Conservation (phyloP, 2,113 vertebrate genomes). For the Myiozetetes cayanensis region DNA sequence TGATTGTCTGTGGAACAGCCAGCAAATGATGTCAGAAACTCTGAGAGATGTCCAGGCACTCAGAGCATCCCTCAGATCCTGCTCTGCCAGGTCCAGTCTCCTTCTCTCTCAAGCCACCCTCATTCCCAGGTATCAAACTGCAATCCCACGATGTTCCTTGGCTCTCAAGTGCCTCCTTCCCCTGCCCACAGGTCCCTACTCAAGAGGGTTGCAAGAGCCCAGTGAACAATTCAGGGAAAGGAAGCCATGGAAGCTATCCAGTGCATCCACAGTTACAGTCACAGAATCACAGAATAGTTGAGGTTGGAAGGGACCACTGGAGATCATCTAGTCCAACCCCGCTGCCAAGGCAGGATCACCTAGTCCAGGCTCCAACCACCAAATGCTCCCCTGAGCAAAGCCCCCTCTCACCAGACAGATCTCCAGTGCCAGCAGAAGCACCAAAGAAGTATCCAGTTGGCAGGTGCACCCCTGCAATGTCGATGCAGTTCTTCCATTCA, state of each 20-base stretch:
- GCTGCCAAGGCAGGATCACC: background rate
- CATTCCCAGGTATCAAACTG: background rate
- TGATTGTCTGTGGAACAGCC: conserved; percentile 86
- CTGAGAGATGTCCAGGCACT: background rate
- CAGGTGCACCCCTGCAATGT: conserved; percentile 90
- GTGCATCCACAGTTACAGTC: background rate
- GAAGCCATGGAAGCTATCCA: background rate
- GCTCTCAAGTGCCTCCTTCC: background rate
- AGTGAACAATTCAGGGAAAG: background rate
- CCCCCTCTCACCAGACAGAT: conserved; percentile 86
- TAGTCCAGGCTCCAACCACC: background rate
- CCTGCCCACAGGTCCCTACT: background rate
- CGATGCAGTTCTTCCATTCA: conserved; percentile 97
- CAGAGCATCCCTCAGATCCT: fast-evolving
- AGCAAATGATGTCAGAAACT: background rate
- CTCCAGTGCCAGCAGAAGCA: conserved; percentile 94
- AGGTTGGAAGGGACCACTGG: background rate
- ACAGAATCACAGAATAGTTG: background rate
- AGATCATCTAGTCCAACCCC: background rate
- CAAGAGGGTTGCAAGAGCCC: background rate
- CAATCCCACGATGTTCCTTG: background rate
- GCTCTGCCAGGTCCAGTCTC: background rate
- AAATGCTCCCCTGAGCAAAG: background rate
- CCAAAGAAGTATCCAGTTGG: conserved; percentile 98
- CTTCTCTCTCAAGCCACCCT: background rate